These are phyloP conservation scores for Rhagium mordax DNA, from an alignment of 2,888 invertebrate species.

Conservation along the genomic window DNA sequence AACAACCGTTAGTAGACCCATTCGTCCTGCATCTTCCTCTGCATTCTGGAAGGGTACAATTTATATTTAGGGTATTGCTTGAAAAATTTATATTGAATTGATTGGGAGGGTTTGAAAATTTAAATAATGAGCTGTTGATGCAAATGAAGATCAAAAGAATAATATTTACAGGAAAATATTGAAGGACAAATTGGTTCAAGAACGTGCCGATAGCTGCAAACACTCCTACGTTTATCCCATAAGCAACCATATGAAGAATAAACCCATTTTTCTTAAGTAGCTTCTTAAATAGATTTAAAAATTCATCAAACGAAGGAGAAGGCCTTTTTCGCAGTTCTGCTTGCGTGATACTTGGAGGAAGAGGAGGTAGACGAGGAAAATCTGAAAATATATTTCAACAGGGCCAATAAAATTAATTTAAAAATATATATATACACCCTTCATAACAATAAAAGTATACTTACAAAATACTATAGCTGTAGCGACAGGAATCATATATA, in stretches of 20 bases:
- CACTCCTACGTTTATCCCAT: conserved; percentile 95
- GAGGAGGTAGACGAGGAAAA: conserved; percentile 73
- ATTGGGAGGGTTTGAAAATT: no score
- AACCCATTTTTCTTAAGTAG: conserved; percentile 83
- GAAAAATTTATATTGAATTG: not conserved
- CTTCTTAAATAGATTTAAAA: conserved; percentile 79
- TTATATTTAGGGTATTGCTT: no score
- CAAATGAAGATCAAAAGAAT: not conserved
- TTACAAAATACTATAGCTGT: conserved; percentile 47
- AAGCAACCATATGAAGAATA: conserved; percentile 84
- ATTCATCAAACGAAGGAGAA: conserved; percentile 58
- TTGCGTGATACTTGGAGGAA: conserved; percentile 73
- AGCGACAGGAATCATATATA: conserved; percentile 70
- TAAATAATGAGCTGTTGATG: not conserved
- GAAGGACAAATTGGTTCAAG: conserved; percentile 87
- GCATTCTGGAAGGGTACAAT: conserved; percentile 67
- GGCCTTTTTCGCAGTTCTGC: conserved; percentile 64
- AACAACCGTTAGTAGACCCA: conserved; percentile 90
- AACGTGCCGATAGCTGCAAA: conserved; percentile 97
- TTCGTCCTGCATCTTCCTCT: conserved; percentile 86
- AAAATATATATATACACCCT: no score
- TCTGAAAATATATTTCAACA: conserved; percentile 68
- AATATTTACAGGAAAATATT: conserved; percentile 80
- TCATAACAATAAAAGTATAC: no score
- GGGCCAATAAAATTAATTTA: no score